phyloP scores from a whole-genome alignment of 2,797 vertebrate species.

The Neosilurus hyrtlii region DNA sequence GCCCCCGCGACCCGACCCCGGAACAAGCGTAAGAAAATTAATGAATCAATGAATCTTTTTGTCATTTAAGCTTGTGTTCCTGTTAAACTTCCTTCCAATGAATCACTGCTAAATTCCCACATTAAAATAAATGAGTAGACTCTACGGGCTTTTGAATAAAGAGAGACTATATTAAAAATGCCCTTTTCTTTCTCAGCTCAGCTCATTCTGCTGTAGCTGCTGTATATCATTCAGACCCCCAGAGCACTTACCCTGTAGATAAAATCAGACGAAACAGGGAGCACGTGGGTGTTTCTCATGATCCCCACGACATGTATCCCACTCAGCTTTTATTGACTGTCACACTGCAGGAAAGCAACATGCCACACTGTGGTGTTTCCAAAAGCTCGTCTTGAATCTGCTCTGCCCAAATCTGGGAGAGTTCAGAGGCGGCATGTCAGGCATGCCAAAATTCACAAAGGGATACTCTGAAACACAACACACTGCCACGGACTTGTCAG shows the following conservation, averaged over 20 bases:
- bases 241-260: slow-evolving; percentile 10
- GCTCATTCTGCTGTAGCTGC: neutral
- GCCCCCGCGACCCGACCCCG: too few relatives aligned
- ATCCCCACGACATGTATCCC: neutral
- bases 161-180: neutral
- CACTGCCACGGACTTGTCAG: slow-evolving; percentile 2
- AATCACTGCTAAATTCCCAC: neutral
- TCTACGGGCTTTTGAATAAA: neutral
- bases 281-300: slow-evolving; percentile 15
- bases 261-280: slow-evolving; percentile 36
- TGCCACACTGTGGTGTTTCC: slow-evolving; percentile 15
- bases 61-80: neutral
- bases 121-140: neutral
- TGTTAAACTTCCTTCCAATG: neutral
- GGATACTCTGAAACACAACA: neutral
- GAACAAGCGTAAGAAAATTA: too few relatives aligned
- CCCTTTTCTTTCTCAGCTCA: neutral
- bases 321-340: slow-evolving; percentile 39
- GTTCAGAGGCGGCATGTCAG: slow-evolving; percentile 17
- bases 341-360: slow-evolving; percentile 25
- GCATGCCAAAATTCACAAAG: slow-evolving; percentile 12
- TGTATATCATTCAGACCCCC: neutral
- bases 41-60: neutral
- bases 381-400: neutral
- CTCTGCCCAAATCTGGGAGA: slow-evolving; percentile 12